Evolutionary conservation across 2,113 vertebrate genomes (phyloP), one percentile per base, ranked within the genome.

Genomic region (Grus americana): DNA sequence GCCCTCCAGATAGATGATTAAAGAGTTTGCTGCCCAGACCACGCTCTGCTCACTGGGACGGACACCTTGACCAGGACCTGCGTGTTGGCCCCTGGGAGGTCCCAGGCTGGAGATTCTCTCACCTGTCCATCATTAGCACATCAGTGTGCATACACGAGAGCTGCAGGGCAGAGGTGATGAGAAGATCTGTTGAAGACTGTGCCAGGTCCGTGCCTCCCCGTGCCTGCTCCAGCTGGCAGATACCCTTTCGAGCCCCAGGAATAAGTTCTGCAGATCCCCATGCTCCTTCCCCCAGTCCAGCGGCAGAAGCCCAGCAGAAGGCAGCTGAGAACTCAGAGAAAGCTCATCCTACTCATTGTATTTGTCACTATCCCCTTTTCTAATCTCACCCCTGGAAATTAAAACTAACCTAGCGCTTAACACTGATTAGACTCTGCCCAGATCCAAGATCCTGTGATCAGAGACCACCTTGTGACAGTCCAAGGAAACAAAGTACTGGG

Each of bases 141-240:
- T 2, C 3, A 8, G 27, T 1, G 2, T 9, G 26, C 1, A 2
- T 9, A 27, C 0, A 0, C 0, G 1, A 61, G 23, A 72, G 40
- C 34, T 79, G 55, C 36, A 67, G 13, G 32, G 59, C 22, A 55
- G 47, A 50, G 42, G 12, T 21, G 42, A 38, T 14, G 12, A 87
- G 32, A 82, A n/a, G 22, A 78, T 54, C 34, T 75, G 11, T 1
- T 21, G 29, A 88, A 84, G 26, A 16, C 0, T 54, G 21, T 40
- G 54, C 12, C 57, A 7, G 30, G 22, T 67, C 47, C 1, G 1
- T 52, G 40, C 10, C 18, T 58, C 2, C 18, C 14, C 11, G 27
- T 49, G 34, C 44, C 44, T 65, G 32, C 44, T 73, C 36, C 4
- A 4, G 55, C 42, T 49, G 49, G 54, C 16, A 65, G 55, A 26